Evolutionary conservation across 2,113 vertebrate species (phyloP).

Genomic region (Burhinus bistriatus): DNA sequence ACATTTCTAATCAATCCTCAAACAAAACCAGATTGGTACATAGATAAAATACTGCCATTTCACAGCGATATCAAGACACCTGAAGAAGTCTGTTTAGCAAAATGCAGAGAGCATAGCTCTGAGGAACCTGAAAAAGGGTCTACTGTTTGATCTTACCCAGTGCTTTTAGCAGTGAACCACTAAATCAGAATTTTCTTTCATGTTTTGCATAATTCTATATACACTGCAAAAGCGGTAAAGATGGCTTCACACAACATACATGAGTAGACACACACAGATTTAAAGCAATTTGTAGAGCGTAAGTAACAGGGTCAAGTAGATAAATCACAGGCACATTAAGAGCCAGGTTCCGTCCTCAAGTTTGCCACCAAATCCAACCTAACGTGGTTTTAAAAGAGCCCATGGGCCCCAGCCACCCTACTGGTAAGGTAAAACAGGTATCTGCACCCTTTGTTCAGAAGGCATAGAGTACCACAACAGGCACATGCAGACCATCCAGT

Average conservation of each 20-base stretch:
- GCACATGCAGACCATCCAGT: neutral
- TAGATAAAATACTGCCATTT: neutral
- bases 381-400: neutral
- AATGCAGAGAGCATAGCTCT: neutral
- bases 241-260: neutral
- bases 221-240: neutral
- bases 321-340: neutral
- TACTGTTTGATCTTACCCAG: neutral
- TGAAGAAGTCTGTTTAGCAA: neutral
- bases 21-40: neutral
- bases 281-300: neutral
- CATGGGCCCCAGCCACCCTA: neutral
- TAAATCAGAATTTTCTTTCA: neutral
- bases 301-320: neutral
- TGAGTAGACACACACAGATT: neutral
- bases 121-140: neutral
- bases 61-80: neutral
- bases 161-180: neutral
- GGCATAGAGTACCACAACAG: neutral
- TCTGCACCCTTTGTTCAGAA: neutral
- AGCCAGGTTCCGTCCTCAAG: neutral
- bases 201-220: neutral
- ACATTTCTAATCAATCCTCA: constrained; percentile 21
- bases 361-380: neutral
- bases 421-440: neutral